Base-by-base conservation (phyloP, 2,888 invertebrate species). In the Lithophane semibrunnea region DNA sequence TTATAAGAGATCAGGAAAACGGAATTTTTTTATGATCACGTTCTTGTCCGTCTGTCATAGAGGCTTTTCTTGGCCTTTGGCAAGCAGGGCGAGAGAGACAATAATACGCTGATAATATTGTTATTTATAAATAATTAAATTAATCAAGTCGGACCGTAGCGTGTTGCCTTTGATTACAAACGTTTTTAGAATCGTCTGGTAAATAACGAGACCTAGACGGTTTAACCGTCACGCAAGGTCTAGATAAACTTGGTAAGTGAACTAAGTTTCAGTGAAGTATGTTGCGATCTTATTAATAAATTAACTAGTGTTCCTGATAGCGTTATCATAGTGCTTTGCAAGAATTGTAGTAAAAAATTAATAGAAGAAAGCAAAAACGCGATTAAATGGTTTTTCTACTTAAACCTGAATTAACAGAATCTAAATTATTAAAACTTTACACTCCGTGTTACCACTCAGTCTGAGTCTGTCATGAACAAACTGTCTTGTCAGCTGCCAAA, bases 161-260 rank as follows among this genome's bases (percentile, higher is more conserved):
- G 42, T 64, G 63, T 21, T 72, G 24, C 7, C 3, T 49, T 37
- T 47, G 12, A 21, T 56, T 21, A 58, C 61, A 21, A 63, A 37
- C 16, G 2, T 47, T 42, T 29, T 68, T 7, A 54, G 18, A 24
- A 37, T 12, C 16, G 52, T 61, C 61, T 37, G 5, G 21, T 56
- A 49, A 42, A 42, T 47, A 24, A 24, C 12, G 3, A 47, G 47
- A 63, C 16, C 7, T 49, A 68, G 44, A 54, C 29, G 44, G 10
- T 21, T 29, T n/a, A 54, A 61, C 16, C 8, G 16, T 21, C 68
- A 75, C 68, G 56, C 67, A 68, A 76, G 3, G n/a, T 44, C n/a
- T 65, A 44, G 58, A 52, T 65, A 76, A 64, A 65, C 44, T 75
- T 42, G 1, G 2, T n/a, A 56, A 24, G 13, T 76, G 7, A 44